phyloP scores from a whole-genome alignment of 2,113 vertebrate species.

The Nibea albiflora region DNA sequence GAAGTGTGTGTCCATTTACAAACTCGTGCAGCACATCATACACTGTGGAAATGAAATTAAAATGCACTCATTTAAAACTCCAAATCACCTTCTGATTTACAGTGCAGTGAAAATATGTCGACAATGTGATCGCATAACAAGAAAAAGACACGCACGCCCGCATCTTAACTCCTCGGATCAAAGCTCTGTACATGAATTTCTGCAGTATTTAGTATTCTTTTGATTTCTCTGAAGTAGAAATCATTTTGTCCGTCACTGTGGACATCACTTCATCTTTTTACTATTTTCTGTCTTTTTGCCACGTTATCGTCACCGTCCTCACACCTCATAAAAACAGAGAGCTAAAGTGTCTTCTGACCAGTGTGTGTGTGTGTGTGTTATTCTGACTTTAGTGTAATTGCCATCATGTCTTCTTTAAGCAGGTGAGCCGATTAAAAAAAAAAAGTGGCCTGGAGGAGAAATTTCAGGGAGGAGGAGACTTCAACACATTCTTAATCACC shows the following conservation, averaged over 20 bases:
- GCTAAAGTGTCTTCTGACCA: background rate
- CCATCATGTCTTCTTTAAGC: conserved; percentile 10
- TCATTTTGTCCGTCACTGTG: background rate
- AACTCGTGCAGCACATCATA: too few species aligned
- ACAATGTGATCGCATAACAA: background rate
- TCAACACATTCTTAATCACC: background rate
- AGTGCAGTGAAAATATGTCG: too few species aligned
- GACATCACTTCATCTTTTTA: background rate
- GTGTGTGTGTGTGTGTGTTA: background rate
- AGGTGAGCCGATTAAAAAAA: conserved; percentile 22
- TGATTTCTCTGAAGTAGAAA: background rate
- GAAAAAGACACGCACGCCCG: background rate
- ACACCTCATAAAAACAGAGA: background rate
- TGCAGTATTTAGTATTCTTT: background rate
- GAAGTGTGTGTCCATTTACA: background rate
- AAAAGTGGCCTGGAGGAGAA: conserved; percentile 1
- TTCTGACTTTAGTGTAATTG: background rate
- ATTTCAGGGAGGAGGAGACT: background rate
- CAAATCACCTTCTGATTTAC: background rate
- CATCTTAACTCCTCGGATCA: background rate
- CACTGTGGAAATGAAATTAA: too few species aligned
- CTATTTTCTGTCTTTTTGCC: background rate
- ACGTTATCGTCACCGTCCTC: background rate
- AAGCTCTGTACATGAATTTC: background rate
- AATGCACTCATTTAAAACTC: background rate